phyloP scores from a whole-genome alignment of 2,888 invertebrate genomes.

The Tethea ocularis region DNA sequence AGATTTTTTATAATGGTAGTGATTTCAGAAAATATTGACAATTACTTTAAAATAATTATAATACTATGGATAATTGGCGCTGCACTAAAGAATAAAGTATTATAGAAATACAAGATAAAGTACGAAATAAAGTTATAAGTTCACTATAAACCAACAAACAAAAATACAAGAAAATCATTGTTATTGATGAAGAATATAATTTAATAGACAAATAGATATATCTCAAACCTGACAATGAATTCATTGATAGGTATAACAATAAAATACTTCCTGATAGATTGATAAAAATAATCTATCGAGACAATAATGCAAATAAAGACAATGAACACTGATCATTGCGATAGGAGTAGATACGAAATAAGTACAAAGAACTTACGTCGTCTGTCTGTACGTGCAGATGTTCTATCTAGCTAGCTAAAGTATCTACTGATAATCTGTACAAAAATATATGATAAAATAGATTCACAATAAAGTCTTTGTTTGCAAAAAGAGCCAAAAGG shows the following conservation, averaged over 20 bases:
- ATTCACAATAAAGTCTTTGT: conserved; percentile 24
- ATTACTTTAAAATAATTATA: neutral
- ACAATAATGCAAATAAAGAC: conserved; percentile 6
- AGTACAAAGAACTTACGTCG: conserved; percentile 25
- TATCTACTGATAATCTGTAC: conserved; percentile 21
- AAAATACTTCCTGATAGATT: neutral
- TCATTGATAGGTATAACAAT: neutral
- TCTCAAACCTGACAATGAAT: neutral
- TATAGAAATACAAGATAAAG: no score
- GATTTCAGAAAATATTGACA: neutral
- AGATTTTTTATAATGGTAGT: neutral
- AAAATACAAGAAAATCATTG: no score
- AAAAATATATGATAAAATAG: conserved; percentile 23
- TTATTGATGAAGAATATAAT: neutral
- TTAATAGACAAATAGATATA: neutral
- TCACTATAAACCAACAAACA: no score
- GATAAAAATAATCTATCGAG: neutral
- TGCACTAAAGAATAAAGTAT: no score
- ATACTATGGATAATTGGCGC: no score
- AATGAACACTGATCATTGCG: conserved; percentile 25
- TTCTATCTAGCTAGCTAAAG: conserved; percentile 21
- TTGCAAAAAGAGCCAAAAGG: conserved; percentile 12
- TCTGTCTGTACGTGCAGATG: conserved; percentile 21
- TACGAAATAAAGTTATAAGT: no score
- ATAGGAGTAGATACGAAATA: conserved; percentile 9